Base-by-base conservation (phyloP, 1,140 invertebrate species). In the Sarcophaga bullata region DNA sequence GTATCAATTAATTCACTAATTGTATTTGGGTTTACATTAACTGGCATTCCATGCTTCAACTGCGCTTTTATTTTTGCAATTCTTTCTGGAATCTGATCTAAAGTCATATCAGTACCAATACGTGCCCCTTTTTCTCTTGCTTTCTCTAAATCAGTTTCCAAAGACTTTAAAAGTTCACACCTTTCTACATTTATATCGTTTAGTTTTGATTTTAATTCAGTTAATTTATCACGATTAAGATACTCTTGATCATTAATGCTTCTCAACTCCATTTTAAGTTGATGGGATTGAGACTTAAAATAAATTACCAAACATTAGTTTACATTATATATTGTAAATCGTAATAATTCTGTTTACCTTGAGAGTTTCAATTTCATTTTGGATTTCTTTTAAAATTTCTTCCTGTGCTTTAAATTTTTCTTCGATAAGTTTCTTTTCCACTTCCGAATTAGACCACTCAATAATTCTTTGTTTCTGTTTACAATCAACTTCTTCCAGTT, bases 21-120 rank as follows among this genome's bases (percentile, higher is more conserved):
- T 19, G 80, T 58, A 4, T 80, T 6, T 6, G 83, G 82, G 49
- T 75, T 72, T 19, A 80, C 37, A 11, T 82, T 84, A 7, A 73
- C 52, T 3, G 46, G 80, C n/a, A 37, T 54, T 11, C 58, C 48
- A 52, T 83, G 80, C 73, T 75, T 84, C 4, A 90, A 85, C 82
- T 86, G 86, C 0, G 85, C 84, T 80, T 89, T 85, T 78, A 82
- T 82, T 85, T 8, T 85, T 86, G 73, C 58, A 49, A 58, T 90
- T 82, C 78, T n/a, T 17, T 84, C 75, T 1, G 49, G 50, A 15
- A 85, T 19, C 11, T 83, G 15, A 5, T 87, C 86, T 48, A 87
- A 85, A 1, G 83, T 81, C 19, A 84, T 49, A 0, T 84, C 83
- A 1, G 85, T 85, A 0, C 81, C 80, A 6, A 87, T 82, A 19